Percentiles rank a stretch among this genome's conserved stretches.
These are phyloP conservation scores for Gymnocephalus cernua DNA, from an alignment of 2,113 vertebrate genomes.

Conservation along the genomic window DNA sequence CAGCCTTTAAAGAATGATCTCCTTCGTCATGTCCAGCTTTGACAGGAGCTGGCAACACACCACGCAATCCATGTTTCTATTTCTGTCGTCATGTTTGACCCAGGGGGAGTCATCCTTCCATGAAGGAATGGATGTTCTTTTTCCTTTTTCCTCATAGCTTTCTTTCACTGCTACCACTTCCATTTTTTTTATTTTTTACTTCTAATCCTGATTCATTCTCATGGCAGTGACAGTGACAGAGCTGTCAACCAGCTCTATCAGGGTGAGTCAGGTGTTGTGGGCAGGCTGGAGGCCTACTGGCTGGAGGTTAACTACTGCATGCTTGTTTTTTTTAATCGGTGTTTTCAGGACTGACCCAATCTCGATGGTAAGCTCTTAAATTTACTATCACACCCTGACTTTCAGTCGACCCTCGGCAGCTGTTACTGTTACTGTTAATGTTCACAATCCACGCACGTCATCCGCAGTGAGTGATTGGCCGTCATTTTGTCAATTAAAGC, in stretches of 20 bases:
- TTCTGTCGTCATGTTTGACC: conserved; percentile 64
- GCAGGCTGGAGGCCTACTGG: conserved; percentile 2
- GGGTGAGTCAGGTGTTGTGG: conserved; percentile 19
- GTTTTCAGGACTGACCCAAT: conserved; percentile 9
- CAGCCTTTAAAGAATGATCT: conserved; percentile 55
- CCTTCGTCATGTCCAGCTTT: conserved; percentile 36
- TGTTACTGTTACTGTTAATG: conserved; percentile 49
- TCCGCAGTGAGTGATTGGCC: conserved; percentile 30
- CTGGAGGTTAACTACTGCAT: conserved; percentile 10
- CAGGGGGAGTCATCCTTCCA: conserved; percentile 51
- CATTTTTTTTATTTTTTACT: conserved; percentile 6
- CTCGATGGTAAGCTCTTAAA: conserved; percentile 4
- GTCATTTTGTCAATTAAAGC: conserved; percentile 48
- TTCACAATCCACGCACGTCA: conserved; percentile 30
- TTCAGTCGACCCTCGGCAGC: conserved; percentile 7
- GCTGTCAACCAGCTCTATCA: conserved; percentile 32
- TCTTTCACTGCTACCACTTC: conserved; percentile 34
- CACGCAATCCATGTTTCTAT: conserved; percentile 56
- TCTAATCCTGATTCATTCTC: conserved; percentile 39
- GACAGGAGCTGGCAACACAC: conserved; percentile 51
- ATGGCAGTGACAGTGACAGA: conserved; percentile 40
- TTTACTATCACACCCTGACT: conserved; percentile 32
- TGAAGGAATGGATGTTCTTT: conserved; percentile 53
- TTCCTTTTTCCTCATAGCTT: conserved; percentile 28
- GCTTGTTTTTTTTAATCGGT: conserved; percentile 3